Conservation (phyloP, 23 tunicate species). For the Ciona savignyi region DNA sequence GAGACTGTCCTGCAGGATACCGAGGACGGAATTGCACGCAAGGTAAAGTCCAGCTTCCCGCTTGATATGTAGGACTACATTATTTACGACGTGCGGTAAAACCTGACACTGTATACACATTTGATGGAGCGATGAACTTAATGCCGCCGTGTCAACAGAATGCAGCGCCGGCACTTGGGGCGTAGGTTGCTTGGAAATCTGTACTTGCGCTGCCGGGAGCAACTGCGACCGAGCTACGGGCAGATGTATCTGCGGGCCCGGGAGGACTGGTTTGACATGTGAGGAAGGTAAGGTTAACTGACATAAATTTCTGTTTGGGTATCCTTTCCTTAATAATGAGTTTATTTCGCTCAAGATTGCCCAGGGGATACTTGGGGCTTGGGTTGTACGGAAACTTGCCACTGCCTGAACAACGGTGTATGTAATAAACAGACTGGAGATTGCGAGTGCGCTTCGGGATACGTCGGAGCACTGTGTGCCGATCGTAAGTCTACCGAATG, state of each 20-base stretch:
- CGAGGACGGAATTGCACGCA: conserved; percentile 64
- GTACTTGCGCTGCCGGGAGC: conserved; percentile 72
- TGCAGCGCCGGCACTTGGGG: conserved; percentile 94
- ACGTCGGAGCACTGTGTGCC: conserved; percentile 69
- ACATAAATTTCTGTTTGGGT: background rate
- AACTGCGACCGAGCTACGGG: conserved; percentile 59
- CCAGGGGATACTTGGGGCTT: conserved; percentile 69
- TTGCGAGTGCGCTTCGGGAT: conserved; percentile 85
- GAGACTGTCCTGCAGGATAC: conserved; percentile 89
- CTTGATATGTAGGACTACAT: too few relatives aligned
- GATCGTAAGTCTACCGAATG: conserved; percentile 30
- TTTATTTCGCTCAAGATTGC: conserved; percentile 49
- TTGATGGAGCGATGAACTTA: too few relatives aligned
- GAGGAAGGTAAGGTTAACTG: conserved; percentile 58
- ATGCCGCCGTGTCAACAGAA: conserved; percentile 14
- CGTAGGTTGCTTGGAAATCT: conserved; percentile 60
- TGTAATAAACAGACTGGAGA: conserved; percentile 76
- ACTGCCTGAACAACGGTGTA: conserved; percentile 56
- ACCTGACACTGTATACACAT: too few relatives aligned
- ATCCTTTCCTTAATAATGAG: background rate
- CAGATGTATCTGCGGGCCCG: conserved; percentile 63
- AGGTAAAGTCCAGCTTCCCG: conserved; percentile 17
- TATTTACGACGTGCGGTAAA: too few relatives aligned
- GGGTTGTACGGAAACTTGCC: conserved; percentile 60
- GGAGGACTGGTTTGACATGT: conserved; percentile 76